These are phyloP conservation scores for Synanceia verrucosa DNA, from an alignment of 2,797 vertebrate species.

Conservation along the genomic window DNA sequence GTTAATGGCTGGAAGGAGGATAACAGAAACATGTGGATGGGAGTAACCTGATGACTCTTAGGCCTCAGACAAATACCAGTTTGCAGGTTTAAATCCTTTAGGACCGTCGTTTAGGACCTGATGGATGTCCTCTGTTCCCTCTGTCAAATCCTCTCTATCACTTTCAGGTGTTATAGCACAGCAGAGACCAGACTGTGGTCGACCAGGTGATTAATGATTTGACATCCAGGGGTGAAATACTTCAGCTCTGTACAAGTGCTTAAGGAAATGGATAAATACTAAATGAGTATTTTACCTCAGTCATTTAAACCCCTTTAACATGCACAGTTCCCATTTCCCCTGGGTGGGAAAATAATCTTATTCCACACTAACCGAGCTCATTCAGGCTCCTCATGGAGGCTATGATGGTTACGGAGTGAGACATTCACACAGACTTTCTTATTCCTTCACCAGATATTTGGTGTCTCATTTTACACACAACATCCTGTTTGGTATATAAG, in stretches of 20 bases:
- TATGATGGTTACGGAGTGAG: background rate
- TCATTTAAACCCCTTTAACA: background rate
- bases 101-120: conserved; percentile 51
- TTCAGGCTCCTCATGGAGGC: background rate
- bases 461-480: background rate
- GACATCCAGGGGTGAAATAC: conserved; percentile 12
- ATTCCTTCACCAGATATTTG: background rate
- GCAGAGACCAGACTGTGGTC: conserved; percentile 14
- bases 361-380: background rate
- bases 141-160: conserved; percentile 36
- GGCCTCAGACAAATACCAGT: conserved; percentile 12
- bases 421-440: background rate
- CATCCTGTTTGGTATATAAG: background rate
- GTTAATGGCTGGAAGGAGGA: conserved; percentile 43
- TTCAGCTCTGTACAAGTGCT: background rate
- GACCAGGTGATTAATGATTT: conserved; percentile 29
- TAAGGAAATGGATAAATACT: conserved; percentile 5
- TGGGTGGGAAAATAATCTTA: background rate
- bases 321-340: background rate
- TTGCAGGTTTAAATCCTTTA: conserved; percentile 45
- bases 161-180: conserved; percentile 29
- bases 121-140: conserved; percentile 38
- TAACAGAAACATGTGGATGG: conserved; percentile 35
- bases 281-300: background rate
- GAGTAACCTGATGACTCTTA: conserved; percentile 29